phyloP scores from a whole-genome alignment of 2,888 invertebrate genomes.

The Sabellastarte sp. region DNA sequence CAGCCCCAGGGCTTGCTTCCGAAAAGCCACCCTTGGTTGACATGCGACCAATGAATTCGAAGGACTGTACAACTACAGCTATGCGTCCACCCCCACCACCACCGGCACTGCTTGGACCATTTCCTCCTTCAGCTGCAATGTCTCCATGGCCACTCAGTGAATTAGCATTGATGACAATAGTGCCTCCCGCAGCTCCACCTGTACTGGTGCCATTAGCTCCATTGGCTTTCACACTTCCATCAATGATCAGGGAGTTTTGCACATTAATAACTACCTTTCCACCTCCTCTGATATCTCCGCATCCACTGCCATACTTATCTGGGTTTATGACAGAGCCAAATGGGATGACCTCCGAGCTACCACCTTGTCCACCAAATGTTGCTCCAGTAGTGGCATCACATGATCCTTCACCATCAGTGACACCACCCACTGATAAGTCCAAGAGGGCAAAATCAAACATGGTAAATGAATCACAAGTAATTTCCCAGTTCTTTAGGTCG shows the following conservation, averaged over 20 bases:
- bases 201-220: constrained; percentile 7
- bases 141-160: constrained; percentile 35
- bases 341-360: not conserved
- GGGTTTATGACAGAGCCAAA: not conserved
- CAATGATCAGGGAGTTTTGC: not conserved
- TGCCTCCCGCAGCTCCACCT: constrained; percentile 34
- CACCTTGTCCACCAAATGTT: not conserved
- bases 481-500: not conserved
- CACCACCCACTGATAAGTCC: not conserved
- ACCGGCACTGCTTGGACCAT: constrained; percentile 10
- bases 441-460: not conserved
- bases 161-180: constrained; percentile 27
- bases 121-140: constrained; percentile 32
- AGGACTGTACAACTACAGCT: constrained; percentile 21
- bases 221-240: constrained; percentile 1
- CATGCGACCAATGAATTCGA: constrained; percentile 27
- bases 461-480: not conserved
- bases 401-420: not conserved
- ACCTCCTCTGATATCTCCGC: not conserved
- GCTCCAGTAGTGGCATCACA: not conserved
- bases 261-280: not conserved
- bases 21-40: constrained; percentile 32
- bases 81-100: constrained; percentile 40
- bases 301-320: constrained; percentile 1
- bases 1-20: constrained; percentile 35